A percentile compares a stretch with the other conserved stretches of the same genome.
These are phyloP conservation scores for Gymnorhina tibicen DNA, from an alignment of 2,113 vertebrate species.

Conservation along the genomic window DNA sequence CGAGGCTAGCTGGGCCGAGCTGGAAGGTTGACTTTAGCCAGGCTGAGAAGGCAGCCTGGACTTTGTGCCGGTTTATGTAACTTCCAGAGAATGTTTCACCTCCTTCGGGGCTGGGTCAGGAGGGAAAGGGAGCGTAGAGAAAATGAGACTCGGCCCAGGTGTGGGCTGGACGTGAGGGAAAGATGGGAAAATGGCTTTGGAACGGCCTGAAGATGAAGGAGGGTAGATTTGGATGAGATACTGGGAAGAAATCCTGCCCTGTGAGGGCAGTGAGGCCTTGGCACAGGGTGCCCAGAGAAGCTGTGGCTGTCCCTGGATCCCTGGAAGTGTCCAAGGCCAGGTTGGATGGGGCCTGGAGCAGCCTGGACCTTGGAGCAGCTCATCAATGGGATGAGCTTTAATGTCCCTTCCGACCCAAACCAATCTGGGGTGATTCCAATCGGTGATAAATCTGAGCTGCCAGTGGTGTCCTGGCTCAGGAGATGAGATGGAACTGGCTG, in stretches of 20 bases:
- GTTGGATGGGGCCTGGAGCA: not conserved
- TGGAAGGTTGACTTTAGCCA: not conserved
- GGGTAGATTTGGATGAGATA: not conserved
- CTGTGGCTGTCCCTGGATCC: not conserved
- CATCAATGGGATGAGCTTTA: not conserved
- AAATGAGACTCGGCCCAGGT: not conserved
- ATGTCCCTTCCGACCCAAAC: not conserved
- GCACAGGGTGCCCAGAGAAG: not conserved
- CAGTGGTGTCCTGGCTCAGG: not conserved
- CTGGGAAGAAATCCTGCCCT: not conserved
- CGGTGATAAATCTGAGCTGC: not conserved
- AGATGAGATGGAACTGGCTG: not conserved
- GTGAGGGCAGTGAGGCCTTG: rapidly evolving
- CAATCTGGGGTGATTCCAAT: not conserved
- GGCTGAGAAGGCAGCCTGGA: not conserved
- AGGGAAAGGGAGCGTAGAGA: not conserved
- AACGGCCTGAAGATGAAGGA: not conserved
- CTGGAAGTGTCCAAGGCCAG: not conserved
- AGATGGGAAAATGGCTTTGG: not conserved
- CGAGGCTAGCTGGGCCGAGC: not conserved
- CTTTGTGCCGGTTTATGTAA: not conserved
- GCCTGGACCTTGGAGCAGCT: too few relatives aligned
- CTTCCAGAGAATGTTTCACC: not conserved
- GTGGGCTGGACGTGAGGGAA: not conserved
- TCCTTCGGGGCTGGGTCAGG: not conserved